A percentile compares a stretch with the other conserved stretches of the same genome.
phyloP scores from a whole-genome alignment of 2,888 invertebrate genomes.

The Harmothoe impar region DNA sequence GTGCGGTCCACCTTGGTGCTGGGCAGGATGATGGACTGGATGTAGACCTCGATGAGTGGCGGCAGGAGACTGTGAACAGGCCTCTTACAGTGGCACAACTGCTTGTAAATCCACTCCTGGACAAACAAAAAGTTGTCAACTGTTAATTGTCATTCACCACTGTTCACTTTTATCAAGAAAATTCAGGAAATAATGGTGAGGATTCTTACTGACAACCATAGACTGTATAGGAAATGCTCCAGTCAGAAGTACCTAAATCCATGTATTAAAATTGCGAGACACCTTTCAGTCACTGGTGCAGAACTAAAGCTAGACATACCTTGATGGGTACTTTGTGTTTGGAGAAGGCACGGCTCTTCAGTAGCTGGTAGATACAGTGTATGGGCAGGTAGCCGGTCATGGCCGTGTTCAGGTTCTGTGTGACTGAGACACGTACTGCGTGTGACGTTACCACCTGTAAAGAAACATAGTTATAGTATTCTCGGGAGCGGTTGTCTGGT shows the following conservation, averaged over 20 bases:
- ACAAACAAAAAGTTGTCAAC: conserved; percentile 51
- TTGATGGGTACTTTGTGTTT: conserved; percentile 98
- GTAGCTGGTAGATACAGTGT: conserved; percentile 96
- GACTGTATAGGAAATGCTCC: too few relatives aligned
- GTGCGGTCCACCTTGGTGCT: conserved; percentile 87
- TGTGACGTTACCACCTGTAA: conserved; percentile 90
- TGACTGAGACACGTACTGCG: conserved; percentile 97
- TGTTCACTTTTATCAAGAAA: not conserved
- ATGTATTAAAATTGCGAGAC: too few relatives aligned
- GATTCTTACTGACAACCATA: too few relatives aligned
- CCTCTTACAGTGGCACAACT: conserved; percentile 93
- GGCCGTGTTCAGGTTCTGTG: conserved; percentile 92
- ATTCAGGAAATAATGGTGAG: not conserved
- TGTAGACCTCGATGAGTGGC: conserved; percentile 95
- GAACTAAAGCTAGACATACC: conserved; percentile 79
- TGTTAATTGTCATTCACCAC: not conserved
- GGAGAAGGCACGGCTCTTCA: conserved; percentile 96
- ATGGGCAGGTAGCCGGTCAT: conserved; percentile 96
- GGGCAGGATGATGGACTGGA: conserved; percentile 91
- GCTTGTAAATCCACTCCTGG: conserved; percentile 93
- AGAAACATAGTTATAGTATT: too few relatives aligned
- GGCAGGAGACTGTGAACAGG: conserved; percentile 97
- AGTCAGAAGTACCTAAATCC: too few relatives aligned
- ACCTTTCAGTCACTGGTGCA: too few relatives aligned
- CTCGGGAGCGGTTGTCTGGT: too few relatives aligned